These are phyloP conservation scores for Chelonia mydas DNA, from an alignment of 2,797 vertebrate genomes.

Conservation along the genomic window DNA sequence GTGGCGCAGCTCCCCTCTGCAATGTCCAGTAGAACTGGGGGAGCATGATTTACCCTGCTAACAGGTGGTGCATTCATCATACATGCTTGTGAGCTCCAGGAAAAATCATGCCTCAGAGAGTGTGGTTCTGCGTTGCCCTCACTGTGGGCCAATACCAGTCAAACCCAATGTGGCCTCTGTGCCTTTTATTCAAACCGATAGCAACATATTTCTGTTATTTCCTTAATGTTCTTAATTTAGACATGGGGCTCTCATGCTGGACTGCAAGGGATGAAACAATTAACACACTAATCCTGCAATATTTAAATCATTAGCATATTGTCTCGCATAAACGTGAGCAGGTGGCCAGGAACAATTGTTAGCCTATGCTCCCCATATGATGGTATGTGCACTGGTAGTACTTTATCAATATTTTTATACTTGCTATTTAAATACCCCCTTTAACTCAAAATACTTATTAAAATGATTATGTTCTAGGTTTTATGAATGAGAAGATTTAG, in stretches of 20 bases:
- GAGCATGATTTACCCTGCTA: not conserved
- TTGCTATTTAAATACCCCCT: not conserved
- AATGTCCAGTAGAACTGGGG: not conserved
- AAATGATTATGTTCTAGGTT: not conserved
- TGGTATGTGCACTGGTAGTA: not conserved
- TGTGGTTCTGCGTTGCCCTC: not conserved
- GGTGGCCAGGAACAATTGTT: not conserved
- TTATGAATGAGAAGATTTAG: not conserved
- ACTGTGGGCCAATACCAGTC: not conserved
- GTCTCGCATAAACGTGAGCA: not conserved
- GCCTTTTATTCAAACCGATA: not conserved
- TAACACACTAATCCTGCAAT: not conserved
- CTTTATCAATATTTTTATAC: not conserved
- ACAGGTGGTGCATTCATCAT: not conserved
- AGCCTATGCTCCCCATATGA: not conserved
- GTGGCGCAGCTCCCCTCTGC: not conserved
- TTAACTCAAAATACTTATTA: not conserved
- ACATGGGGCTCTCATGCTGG: not conserved
- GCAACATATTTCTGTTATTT: not conserved
- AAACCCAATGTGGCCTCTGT: not conserved
- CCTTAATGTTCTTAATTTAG: not conserved
- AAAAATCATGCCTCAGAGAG: not conserved
- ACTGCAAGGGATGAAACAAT: not conserved
- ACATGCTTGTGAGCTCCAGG: not conserved
- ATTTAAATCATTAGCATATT: not conserved